Base-by-base conservation (phyloP, 2,797 vertebrate species). In the Mus spretus region DNA sequence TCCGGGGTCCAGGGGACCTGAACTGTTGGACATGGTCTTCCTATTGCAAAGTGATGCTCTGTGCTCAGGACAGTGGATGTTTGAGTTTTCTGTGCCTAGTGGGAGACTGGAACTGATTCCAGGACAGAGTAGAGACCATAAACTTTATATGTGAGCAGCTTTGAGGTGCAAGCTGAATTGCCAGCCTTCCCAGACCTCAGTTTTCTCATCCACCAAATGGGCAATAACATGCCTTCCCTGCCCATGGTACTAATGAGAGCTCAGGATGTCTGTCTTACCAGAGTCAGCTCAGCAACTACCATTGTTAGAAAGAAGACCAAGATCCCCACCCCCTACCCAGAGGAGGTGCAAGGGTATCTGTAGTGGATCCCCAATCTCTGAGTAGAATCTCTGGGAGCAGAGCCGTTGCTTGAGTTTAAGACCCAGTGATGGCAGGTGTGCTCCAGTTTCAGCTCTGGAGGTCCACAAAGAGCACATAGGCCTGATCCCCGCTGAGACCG, bases 181-280 rank as follows among this genome's bases (percentile, higher is more conserved):
- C 74, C n/a, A 28, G 37, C n/a, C 22, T 67, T 70, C 50, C 28
- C 15, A 28, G 84, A 10, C 70, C 86, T 96, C 8, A 0, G 53
- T 88, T 87, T 97, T 87, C 78, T 96, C 75, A 53, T 83, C 83
- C 80, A 74, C 53, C 85, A 63, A 88, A 37, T 75, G 83, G 55
- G 20, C 2, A 0, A 7, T 22, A 9, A 7, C 24, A 34, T 37
- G 4, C 15, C 57, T 67, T 3, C 47, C 34, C 26, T 22, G 5
- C 24, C 74, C 70, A 26, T 24, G 34, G 74, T 44, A 24, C 14
- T 70, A 5, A 2, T 63, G 19, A 80, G 63, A 88, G 20, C 44
- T 88, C 74, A 72, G 4, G 50, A 53, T 40, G 1, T 24, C 6
- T 24, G 0, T 67, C 61, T 37, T 81, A 80, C 26, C 50, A 93